These are phyloP conservation scores for Phyto melanocephala DNA, from an alignment of 2,888 invertebrate species.

Conservation along the genomic window DNA sequence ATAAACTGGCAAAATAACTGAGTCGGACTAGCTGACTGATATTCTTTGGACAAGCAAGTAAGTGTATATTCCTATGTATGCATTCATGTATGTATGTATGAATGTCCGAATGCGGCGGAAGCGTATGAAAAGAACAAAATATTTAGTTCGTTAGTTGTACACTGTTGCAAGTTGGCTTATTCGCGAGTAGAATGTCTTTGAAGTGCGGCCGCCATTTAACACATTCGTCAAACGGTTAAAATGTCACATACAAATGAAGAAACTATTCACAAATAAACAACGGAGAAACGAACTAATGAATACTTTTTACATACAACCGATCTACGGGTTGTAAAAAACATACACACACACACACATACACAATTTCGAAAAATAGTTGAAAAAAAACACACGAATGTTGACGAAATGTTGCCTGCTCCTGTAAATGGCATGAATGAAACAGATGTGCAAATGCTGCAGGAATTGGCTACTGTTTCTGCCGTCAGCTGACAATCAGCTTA, in stretches of 20 bases:
- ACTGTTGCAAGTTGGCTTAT: slow-evolving; percentile 46
- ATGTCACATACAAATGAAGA: slow-evolving; percentile 59
- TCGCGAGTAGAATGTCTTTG: slow-evolving; percentile 59
- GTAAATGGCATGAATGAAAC: slow-evolving; percentile 45
- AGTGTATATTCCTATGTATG: no score
- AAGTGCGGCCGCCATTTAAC: slow-evolving; percentile 64
- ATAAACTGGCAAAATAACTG: background rate
- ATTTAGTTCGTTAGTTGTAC: slow-evolving; percentile 56
- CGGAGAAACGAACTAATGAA: slow-evolving; percentile 55
- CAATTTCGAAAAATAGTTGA: slow-evolving; percentile 7
- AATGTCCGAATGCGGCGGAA: slow-evolving; percentile 36
- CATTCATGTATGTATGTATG: background rate
- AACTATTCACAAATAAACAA: slow-evolving; percentile 57
- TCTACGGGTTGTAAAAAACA: background rate
- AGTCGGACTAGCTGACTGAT: slow-evolving; percentile 8
- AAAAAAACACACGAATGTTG: slow-evolving; percentile 1
- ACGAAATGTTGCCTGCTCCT: slow-evolving; percentile 30
- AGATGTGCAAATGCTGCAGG: slow-evolving; percentile 35
- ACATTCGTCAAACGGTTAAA: slow-evolving; percentile 65
- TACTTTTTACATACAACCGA: slow-evolving; percentile 32
- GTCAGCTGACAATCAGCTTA: slow-evolving; percentile 27
- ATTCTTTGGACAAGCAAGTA: no score
- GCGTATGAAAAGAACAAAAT: slow-evolving; percentile 44
- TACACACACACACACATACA: background rate
- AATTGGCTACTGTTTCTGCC: background rate